Evolutionary conservation across 2,888 invertebrate species (phyloP).

Genomic region (Eretmocerus hayati): DNA sequence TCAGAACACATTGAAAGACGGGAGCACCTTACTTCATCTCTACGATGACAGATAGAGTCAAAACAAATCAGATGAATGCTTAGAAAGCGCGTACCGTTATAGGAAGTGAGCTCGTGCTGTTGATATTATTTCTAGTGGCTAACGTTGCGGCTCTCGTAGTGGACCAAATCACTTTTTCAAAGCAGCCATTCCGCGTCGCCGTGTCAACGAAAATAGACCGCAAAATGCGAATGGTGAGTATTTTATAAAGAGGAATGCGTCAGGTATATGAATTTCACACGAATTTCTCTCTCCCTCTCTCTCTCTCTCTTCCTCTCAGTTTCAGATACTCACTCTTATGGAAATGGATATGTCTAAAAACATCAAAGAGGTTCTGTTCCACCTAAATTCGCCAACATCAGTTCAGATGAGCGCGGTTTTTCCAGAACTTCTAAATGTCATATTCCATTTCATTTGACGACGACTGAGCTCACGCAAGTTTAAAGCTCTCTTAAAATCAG

Average conservation of each 20-base stretch:
- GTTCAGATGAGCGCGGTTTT: too few relatives aligned
- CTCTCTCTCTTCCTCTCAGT: background rate
- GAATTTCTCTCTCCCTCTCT: background rate
- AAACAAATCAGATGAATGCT: background rate
- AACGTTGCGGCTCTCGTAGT: background rate
- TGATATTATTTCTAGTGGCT: conserved; percentile 12
- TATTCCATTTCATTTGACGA: too few relatives aligned
- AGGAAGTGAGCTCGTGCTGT: background rate
- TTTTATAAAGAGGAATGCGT: background rate
- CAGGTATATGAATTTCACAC: background rate
- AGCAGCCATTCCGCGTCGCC: conserved; percentile 1
- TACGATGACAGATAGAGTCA: background rate
- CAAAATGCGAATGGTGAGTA: background rate
- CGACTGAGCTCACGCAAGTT: too few relatives aligned
- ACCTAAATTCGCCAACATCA: too few relatives aligned
- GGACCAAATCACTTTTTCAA: conserved; percentile 9
- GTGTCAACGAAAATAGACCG: conserved; percentile 14
- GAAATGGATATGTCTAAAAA: too few relatives aligned
- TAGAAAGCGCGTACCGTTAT: background rate
- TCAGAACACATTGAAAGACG: background rate
- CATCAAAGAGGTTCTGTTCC: too few relatives aligned
- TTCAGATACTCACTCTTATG: too few relatives aligned
- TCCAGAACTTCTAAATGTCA: too few relatives aligned
- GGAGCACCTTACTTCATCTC: background rate
- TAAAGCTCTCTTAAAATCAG: too few relatives aligned